Conservation (phyloP, 2,888 invertebrate species). For the Pedicia rivosa region DNA sequence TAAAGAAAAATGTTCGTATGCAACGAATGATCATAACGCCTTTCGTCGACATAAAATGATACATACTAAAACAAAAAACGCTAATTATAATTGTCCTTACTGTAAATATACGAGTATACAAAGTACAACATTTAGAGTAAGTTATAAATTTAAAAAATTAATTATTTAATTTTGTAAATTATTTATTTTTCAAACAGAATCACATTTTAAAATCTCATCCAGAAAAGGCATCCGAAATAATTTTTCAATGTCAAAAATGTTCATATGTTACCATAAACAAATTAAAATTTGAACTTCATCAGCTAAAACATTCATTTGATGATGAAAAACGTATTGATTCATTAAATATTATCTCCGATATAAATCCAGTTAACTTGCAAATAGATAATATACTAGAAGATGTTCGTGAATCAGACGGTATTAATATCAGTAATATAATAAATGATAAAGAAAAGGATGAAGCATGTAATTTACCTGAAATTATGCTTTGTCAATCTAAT, state of each 20-base stretch:
- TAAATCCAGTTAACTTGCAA: no score
- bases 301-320: constrained; percentile 20
- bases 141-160: not conserved
- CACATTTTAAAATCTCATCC: constrained; percentile 71
- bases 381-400: no score
- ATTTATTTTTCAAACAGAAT: constrained; percentile 27
- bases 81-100: constrained; percentile 62
- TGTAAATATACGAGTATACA: constrained; percentile 70
- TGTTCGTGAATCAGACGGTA: no score
- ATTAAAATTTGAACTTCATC: constrained; percentile 23
- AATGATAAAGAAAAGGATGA: no score
- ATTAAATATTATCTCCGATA: no score
- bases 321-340: no score
- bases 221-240: constrained; percentile 40
- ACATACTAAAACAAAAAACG: constrained; percentile 57
- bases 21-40: constrained; percentile 66
- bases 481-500: no score
- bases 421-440: no score
- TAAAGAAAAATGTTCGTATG: constrained; percentile 47
- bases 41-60: constrained; percentile 60
- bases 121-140: constrained; percentile 53
- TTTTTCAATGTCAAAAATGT: constrained; percentile 29
- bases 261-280: constrained; percentile 26
- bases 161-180: not conserved
- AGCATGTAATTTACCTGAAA: no score